Base-by-base conservation (phyloP, 1,140 invertebrate genomes). In the Calliphora vicina region DNA sequence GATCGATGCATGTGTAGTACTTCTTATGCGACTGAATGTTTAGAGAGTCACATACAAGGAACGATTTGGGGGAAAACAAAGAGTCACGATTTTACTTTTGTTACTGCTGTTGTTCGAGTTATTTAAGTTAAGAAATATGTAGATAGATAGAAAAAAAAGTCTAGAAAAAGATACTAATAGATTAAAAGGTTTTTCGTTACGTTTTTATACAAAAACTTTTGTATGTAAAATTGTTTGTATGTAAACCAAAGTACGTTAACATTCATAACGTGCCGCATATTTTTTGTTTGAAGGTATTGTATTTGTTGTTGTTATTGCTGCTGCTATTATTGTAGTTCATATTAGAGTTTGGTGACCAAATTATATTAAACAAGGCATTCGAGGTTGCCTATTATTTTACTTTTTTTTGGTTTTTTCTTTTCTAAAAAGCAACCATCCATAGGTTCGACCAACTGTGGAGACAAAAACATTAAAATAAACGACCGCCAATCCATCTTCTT, bases 391-490 rank as follows among this genome's bases (percentile, higher is more conserved):
- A 25, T n/a, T n/a, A n/a, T n/a, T 35, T 81, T 61, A 26, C n/a
- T 81, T 42, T 45, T 42, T 2, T 29, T 20, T 26, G 23, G 3
- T 9, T 45, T 20, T 45, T 35, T 35, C 10, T 35, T 35, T 35
- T 10, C 10, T 10, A 8, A 35, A 35, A 17, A 80, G 78, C 76
- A 17, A 17, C 27, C 5, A 5, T 35, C 72, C 72, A 74, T 74
- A 50, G 45, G 45, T 67, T 67, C 61, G 88, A 89, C 88, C 88
- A 87, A 89, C 88, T 89, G 87, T 86, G 86, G 88, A 85, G 88
- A 87, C 88, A 89, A 85, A 67, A 81, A 86, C 87, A 88, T 88
- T 86, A 87, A 88, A 89, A 88, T 87, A 88, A 89, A 89, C 87
- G 88, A 89, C 84, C 84, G 81, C 45, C 88, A 89, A 89, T 89